Evolutionary conservation across 2,113 vertebrate genomes (phyloP).

Genomic region (Elanus axillaris): DNA sequence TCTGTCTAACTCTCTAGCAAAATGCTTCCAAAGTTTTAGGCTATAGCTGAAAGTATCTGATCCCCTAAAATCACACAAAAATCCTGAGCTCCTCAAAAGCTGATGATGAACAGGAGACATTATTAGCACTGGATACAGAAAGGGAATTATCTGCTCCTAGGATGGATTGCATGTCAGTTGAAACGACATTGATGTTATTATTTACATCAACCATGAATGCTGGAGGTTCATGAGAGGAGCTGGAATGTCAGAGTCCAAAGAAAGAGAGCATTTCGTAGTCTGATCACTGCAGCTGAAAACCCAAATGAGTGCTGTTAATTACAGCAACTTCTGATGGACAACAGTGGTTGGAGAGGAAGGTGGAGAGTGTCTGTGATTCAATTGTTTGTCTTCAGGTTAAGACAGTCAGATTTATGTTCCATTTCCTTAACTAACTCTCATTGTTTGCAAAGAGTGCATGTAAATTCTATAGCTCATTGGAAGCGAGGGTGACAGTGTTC

Average conservation of each 20-base stretch:
- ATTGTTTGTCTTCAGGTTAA: not conserved
- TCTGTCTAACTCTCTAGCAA: not conserved
- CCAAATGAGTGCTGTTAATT: not conserved
- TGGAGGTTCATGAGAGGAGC: not conserved
- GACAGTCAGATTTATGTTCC: not conserved
- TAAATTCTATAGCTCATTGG: not conserved
- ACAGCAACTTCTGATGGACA: not conserved
- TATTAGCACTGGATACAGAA: not conserved
- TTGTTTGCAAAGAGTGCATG: not conserved
- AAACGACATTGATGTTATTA: not conserved
- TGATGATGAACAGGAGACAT: not conserved
- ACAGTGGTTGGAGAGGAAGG: not conserved
- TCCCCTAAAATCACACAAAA: not conserved
- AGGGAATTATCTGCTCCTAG: not conserved
- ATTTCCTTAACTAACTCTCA: not conserved
- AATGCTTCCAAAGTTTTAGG: not conserved
- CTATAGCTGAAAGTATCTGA: not conserved
- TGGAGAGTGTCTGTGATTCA: not conserved
- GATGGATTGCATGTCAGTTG: rapidly evolving
- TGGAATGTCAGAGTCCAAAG: not conserved
- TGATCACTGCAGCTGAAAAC: not conserved
- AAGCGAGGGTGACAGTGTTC: not conserved
- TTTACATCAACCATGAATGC: not conserved
- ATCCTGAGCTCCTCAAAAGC: not conserved
- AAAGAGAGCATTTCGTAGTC: not conserved